These are phyloP conservation scores for Cephus runcator DNA, from an alignment of 2,888 invertebrate genomes.

Conservation along the genomic window DNA sequence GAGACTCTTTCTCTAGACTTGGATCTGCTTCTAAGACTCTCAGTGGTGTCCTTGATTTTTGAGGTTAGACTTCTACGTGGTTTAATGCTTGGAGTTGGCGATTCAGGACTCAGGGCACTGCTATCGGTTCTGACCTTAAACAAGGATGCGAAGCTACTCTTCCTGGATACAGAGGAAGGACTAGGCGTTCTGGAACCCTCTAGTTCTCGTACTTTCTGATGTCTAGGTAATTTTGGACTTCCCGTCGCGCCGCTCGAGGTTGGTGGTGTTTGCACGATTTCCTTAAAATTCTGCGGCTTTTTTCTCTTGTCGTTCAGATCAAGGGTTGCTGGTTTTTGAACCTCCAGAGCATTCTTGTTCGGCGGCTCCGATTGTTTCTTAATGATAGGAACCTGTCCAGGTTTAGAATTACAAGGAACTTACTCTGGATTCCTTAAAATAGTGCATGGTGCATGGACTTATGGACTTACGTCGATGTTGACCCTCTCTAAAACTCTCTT, in stretches of 20 bases:
- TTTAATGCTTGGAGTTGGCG: constrained; percentile 55
- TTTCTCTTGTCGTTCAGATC: constrained; percentile 67
- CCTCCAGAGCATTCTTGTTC: constrained; percentile 62
- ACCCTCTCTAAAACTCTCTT: constrained; percentile 60
- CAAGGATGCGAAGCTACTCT: constrained; percentile 84
- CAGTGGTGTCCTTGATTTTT: constrained; percentile 62
- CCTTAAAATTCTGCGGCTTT: constrained; percentile 53
- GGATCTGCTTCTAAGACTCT: constrained; percentile 61
- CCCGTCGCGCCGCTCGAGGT: constrained; percentile 43
- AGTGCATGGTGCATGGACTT: background rate
- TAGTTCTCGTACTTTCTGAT: constrained; percentile 60
- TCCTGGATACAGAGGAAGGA: constrained; percentile 76
- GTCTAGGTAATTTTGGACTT: constrained; percentile 58
- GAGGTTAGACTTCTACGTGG: constrained; percentile 60
- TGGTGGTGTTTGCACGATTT: constrained; percentile 50
- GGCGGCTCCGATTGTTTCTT: constrained; percentile 44
- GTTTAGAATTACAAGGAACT: background rate
- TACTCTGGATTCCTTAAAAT: background rate
- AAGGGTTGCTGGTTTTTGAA: constrained; percentile 72
- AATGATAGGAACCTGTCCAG: constrained; percentile 15
- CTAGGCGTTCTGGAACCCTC: constrained; percentile 72
- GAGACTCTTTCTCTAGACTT: constrained; percentile 59
- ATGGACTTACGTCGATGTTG: constrained; percentile 56
- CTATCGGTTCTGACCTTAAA: constrained; percentile 75
- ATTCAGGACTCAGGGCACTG: constrained; percentile 58